These are phyloP conservation scores for Apeira syringaria DNA, from an alignment of 2,888 invertebrate genomes.

Conservation along the genomic window DNA sequence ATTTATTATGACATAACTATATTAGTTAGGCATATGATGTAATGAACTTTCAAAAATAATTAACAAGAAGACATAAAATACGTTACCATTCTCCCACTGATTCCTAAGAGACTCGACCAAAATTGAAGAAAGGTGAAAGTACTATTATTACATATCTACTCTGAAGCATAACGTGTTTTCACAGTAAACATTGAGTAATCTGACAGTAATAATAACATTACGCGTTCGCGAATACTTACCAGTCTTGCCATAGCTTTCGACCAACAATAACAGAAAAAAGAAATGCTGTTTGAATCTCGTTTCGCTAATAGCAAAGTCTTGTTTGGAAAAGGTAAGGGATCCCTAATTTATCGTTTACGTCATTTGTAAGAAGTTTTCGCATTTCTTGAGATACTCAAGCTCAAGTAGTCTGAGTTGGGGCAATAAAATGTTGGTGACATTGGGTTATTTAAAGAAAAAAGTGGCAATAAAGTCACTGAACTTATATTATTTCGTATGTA, in stretches of 20 bases:
- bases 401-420: slow-evolving; percentile 1
- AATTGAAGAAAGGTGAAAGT: slow-evolving; percentile 60
- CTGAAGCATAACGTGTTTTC: slow-evolving; percentile 59
- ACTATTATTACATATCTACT: slow-evolving; percentile 52
- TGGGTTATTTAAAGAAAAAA: slow-evolving; percentile 2
- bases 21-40: too few relatives aligned
- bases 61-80: too few relatives aligned
- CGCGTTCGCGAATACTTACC: slow-evolving; percentile 53
- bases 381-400: slow-evolving; percentile 24
- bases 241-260: slow-evolving; percentile 47
- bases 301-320: slow-evolving; percentile 54
- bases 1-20: too few relatives aligned
- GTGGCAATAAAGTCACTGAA: background rate
- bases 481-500: background rate
- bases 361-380: slow-evolving; percentile 29
- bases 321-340: slow-evolving; percentile 43
- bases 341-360: slow-evolving; percentile 46
- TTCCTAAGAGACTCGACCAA: too few relatives aligned
- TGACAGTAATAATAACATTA: slow-evolving; percentile 53
- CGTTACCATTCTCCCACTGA: too few relatives aligned
- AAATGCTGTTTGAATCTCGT: slow-evolving; percentile 22
- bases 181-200: slow-evolving; percentile 72
- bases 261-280: slow-evolving; percentile 35
- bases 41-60: too few relatives aligned
- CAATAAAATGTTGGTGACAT: slow-evolving; percentile 15